phyloP scores from a whole-genome alignment of 2,797 vertebrate genomes.

The Pangasius larnaudii region DNA sequence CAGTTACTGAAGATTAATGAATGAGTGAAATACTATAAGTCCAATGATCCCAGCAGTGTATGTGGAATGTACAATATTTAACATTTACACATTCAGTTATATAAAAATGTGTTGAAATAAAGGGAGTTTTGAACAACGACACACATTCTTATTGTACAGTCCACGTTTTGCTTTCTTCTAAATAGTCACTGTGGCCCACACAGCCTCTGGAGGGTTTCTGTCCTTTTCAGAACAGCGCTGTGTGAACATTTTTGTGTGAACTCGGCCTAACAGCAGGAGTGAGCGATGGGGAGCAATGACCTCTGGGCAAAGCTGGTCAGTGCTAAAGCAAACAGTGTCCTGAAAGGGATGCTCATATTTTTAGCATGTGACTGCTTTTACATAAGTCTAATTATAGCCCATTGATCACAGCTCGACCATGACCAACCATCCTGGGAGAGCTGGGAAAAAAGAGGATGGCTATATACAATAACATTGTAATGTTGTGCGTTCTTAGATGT shows the following conservation, averaged over 20 bases:
- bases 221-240: conserved; percentile 30
- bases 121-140: not conserved
- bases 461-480: conserved; percentile 21
- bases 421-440: conserved; percentile 67
- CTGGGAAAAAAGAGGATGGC: conserved; percentile 56
- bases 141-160: not conserved
- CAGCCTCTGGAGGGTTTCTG: conserved; percentile 23
- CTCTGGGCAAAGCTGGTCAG: conserved; percentile 43
- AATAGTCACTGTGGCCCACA: not conserved
- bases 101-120: not conserved
- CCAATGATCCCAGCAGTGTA: not conserved
- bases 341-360: conserved; percentile 70
- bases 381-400: conserved; percentile 70
- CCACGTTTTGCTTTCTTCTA: conserved; percentile 1
- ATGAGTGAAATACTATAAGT: not conserved
- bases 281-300: conserved; percentile 54
- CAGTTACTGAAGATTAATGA: not conserved
- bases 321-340: conserved; percentile 70
- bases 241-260: conserved; percentile 43
- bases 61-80: not conserved
- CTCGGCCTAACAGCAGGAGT: conserved; percentile 34
- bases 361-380: conserved; percentile 72
- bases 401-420: conserved; percentile 67
- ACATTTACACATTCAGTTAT: not conserved
- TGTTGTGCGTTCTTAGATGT: not conserved